Evolutionary conservation across 1,140 invertebrate species (phyloP).

Genomic region (Zaprionus kolodkinae): DNA sequence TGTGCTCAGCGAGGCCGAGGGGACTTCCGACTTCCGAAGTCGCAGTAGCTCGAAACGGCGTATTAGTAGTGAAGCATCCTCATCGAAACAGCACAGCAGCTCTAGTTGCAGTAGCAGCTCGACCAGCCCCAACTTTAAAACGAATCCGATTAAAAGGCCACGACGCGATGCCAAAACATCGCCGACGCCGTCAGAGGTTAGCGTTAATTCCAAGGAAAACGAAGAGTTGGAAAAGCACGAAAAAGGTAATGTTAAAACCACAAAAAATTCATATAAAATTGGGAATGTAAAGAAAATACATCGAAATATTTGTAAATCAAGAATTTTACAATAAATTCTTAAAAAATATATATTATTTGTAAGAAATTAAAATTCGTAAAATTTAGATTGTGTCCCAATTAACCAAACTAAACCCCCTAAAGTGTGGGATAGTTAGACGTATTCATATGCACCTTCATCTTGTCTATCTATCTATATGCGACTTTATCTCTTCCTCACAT

Average conservation of each 20-base stretch:
- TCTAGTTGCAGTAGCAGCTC: slow-evolving; percentile 48
- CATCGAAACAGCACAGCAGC: slow-evolving; percentile 16
- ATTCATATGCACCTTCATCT: background rate
- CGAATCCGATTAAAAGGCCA: slow-evolving; percentile 31
- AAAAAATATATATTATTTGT: background rate
- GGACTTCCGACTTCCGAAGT: slow-evolving; percentile 26
- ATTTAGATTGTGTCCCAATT: background rate
- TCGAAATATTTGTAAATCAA: background rate
- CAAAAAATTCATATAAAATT: background rate
- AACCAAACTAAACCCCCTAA: background rate
- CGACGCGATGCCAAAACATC: slow-evolving; percentile 57
- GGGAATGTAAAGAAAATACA: background rate
- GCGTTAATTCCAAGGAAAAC: slow-evolving; percentile 80
- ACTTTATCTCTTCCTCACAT: slow-evolving; percentile 1
- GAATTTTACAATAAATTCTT: background rate
- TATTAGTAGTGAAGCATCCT: slow-evolving; percentile 31
- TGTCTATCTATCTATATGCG: background rate
- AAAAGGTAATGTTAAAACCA: slow-evolving; percentile 53
- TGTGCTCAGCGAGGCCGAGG: slow-evolving; percentile 38
- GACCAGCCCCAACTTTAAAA: slow-evolving; percentile 42
- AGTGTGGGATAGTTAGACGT: background rate
- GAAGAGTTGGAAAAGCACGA: slow-evolving; percentile 71
- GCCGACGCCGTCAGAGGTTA: slow-evolving; percentile 73
- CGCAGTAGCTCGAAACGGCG: slow-evolving; percentile 47
- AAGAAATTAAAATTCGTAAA: background rate